Base-by-base conservation (phyloP, 2,888 invertebrate species). In the Tenthredo scrophulariae region DNA sequence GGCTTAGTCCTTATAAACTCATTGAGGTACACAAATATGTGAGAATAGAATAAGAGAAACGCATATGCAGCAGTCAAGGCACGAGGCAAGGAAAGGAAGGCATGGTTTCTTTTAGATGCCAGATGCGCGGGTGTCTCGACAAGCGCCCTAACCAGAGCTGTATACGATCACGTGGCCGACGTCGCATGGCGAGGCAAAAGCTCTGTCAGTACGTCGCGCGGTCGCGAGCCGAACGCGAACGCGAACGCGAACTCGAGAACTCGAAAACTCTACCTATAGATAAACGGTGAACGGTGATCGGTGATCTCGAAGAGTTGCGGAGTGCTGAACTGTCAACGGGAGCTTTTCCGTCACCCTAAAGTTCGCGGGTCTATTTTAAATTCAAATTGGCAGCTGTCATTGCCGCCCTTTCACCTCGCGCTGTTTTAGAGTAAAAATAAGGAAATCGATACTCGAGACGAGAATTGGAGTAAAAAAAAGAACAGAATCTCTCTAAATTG, bases 61-160 rank as follows among this genome's bases (percentile, higher is more conserved):
- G 9, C 2, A 29, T 18, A 6, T 5, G 6, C 15, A n/a, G 10
- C n/a, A 26, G 77, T 37, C 22, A 37, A 58, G 58, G 58, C 58
- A 79, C 54, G 62, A 83, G 70, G 83, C 65, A 70, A 65, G 46
- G 22, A 40, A 83, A 67, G 46, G 26, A 46, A 65, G 82, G 82
- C 65, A 83, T 33, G 46, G 83, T 83, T 83, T 83, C 83, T 83
- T 83, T 83, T 70, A 70, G 83, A 83, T 84, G 86, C 87, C 88
- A 89, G 89, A 89, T 89, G 89, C 87, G 89, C 88, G 89, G 88
- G 89, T 88, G 88, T 87, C 87, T 88, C 83, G 83, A 80, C 62
- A 58, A 33, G 70, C 83, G 83, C 83, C 83, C 83, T 83, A 83
- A 83, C 65, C 83, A 83, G 83, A 83, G 67, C 22, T 58, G 4